Evolutionary conservation across 1,140 invertebrate genomes (phyloP), one percentile per base, ranked within the genome.

Genomic region (Cyclargus thomasi): DNA sequence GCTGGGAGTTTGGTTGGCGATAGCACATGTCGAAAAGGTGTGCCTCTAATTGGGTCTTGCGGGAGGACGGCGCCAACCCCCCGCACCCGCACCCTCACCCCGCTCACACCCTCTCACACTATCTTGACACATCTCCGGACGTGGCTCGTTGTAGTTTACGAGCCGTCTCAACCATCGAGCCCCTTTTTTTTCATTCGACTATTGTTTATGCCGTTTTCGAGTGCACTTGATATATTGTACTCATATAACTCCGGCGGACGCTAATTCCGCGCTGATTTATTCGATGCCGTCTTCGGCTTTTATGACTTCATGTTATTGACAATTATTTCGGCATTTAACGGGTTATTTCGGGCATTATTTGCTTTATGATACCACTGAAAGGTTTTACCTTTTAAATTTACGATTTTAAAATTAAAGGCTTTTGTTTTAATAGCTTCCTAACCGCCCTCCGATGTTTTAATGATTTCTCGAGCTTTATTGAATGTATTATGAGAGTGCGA

Each of bases 61-160:
- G 74, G 71, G 68, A 66, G 63, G 68, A 53, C 80, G 80, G 80
- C 79, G 80, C 81, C 85, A 79, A 67, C 62, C 70, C 83, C 86
- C 83, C 83, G 80, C 79, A 47, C 39, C 84, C 76, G 11, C 39
- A 29, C 39, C 73, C 67, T 66, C n/a, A n/a, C 75, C 72, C 83
- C 86, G 82, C 83, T 80, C 78, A 29, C 29, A 29, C 77, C 79
- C 84, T 83, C 84, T 83, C 76, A 79, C 73, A 69, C 81, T 90
- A 90, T 90, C 86, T 90, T 85, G 86, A 90, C 85, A 83, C 80
- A 90, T 90, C 86, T 87, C 83, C 80, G 84, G 82, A 86, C 81
- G 80, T 85, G 80, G 80, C 84, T 86, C 83, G 80, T 85, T 86
- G 85, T 84, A 85, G 85, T 89, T 89, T 90, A 90, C 79, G 86